Evolutionary conservation across 2,888 invertebrate genomes (phyloP).

Genomic region (Chorisops tibialis): DNA sequence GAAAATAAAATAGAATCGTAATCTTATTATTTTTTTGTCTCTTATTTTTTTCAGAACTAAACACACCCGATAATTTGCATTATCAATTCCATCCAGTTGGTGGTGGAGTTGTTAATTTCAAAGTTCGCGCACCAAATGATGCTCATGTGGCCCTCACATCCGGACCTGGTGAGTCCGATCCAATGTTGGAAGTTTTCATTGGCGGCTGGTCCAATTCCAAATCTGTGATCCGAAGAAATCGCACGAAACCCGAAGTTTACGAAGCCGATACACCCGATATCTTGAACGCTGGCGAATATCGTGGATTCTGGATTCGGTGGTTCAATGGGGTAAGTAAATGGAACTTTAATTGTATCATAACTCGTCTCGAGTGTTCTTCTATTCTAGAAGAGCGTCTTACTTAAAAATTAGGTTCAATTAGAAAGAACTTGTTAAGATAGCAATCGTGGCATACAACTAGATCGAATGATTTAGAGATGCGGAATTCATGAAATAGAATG

Average conservation of each 20-base stretch:
- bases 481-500: no score
- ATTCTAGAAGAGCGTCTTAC: neutral
- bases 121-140: conserved; percentile 75
- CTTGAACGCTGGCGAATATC: conserved; percentile 68
- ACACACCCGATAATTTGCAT: conserved; percentile 75
- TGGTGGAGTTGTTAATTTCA: conserved; percentile 69
- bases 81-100: conserved; percentile 76
- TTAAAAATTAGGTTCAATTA: neutral
- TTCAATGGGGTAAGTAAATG: conserved; percentile 55
- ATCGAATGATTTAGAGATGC: no score
- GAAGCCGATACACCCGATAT: conserved; percentile 70
- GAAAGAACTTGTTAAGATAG: no score
- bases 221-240: conserved; percentile 77
- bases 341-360: neutral
- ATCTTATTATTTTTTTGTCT: no score
- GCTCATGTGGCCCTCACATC: conserved; percentile 79
- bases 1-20: no score
- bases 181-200: conserved; percentile 82
- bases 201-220: conserved; percentile 87
- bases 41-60: conserved; percentile 62
- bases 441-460: neutral
- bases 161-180: conserved; percentile 66
- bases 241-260: conserved; percentile 69
- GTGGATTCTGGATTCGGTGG: conserved; percentile 84
- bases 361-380: no score